These are phyloP conservation scores for Aphaenogaster rudis DNA, from an alignment of 1,140 invertebrate genomes.

Conservation along the genomic window DNA sequence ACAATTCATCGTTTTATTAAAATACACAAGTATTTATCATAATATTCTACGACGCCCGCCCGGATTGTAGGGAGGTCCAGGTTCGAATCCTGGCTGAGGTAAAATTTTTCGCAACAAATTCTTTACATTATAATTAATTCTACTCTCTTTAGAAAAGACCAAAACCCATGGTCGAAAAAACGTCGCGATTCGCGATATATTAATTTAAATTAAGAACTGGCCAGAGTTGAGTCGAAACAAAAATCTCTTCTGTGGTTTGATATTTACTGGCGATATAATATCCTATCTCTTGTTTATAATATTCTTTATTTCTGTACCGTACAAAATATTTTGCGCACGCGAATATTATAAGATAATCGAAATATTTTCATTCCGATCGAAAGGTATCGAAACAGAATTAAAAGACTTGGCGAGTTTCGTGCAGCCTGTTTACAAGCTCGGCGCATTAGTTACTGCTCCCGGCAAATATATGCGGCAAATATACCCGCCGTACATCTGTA, in stretches of 20 bases:
- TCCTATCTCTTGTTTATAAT: neutral
- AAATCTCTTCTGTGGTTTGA: too few species aligned
- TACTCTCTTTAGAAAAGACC: too few species aligned
- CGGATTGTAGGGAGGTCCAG: too few species aligned
- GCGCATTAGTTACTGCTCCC: neutral
- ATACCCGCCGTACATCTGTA: neutral
- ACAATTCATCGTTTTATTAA: slow-evolving; percentile 36
- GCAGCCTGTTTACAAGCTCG: slow-evolving; percentile 2
- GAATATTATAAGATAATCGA: neutral
- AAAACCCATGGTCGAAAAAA: too few species aligned
- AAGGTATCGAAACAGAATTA: neutral
- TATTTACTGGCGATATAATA: too few species aligned
- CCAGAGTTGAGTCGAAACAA: too few species aligned
- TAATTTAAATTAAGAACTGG: too few species aligned
- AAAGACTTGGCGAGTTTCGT: neutral
- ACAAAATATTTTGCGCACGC: neutral
- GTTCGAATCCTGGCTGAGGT: too few species aligned
- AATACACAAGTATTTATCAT: neutral
- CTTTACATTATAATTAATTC: too few species aligned
- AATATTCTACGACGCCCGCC: neutral
- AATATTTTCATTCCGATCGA: neutral
- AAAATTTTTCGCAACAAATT: too few species aligned
- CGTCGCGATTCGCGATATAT: too few species aligned
- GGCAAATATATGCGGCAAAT: slow-evolving; percentile 14
- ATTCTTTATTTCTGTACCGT: neutral